A percentile compares a stretch with the other conserved stretches of the same genome.
These are phyloP conservation scores for Eilema depressum DNA, from an alignment of 2,888 invertebrate genomes.

Conservation along the genomic window DNA sequence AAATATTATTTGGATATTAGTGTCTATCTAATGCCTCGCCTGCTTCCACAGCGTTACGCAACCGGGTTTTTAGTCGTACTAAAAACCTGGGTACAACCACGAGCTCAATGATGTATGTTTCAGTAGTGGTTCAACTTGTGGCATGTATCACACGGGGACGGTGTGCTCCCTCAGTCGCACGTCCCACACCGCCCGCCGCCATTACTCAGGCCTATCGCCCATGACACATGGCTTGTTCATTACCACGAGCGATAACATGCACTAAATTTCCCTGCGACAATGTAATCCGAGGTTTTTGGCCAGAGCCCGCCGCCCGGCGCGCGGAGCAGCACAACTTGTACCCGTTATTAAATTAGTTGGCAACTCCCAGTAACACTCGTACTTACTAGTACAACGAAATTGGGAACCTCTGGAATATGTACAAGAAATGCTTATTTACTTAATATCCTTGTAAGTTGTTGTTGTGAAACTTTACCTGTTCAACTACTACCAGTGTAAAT, in stretches of 20 bases:
- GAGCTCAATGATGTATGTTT: not conserved
- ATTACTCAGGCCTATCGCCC: constrained; percentile 8
- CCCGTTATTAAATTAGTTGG: constrained; percentile 3
- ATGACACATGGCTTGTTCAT: constrained; percentile 12
- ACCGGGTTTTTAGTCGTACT: not conserved
- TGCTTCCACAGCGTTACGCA: not conserved
- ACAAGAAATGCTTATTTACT: not conserved
- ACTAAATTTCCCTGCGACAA: constrained; percentile 11
- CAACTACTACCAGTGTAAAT: too few species aligned
- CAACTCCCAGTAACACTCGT: not conserved
- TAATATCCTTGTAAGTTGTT: not conserved
- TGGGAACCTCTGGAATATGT: not conserved
- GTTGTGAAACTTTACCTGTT: not conserved
- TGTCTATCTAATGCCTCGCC: not conserved
- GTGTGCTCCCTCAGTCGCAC: not conserved
- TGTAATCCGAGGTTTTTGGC: constrained; percentile 9
- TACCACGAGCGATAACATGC: constrained; percentile 5
- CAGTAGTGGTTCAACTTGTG: not conserved
- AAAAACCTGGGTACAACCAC: not conserved
- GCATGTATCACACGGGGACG: not conserved
- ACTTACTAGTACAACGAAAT: not conserved
- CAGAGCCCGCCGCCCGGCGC: not conserved
- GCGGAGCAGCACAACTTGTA: constrained; percentile 4
- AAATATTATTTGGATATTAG: not conserved
- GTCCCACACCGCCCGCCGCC: not conserved